phyloP scores from a whole-genome alignment of 2,888 invertebrate species.

The Beris chalybata region DNA sequence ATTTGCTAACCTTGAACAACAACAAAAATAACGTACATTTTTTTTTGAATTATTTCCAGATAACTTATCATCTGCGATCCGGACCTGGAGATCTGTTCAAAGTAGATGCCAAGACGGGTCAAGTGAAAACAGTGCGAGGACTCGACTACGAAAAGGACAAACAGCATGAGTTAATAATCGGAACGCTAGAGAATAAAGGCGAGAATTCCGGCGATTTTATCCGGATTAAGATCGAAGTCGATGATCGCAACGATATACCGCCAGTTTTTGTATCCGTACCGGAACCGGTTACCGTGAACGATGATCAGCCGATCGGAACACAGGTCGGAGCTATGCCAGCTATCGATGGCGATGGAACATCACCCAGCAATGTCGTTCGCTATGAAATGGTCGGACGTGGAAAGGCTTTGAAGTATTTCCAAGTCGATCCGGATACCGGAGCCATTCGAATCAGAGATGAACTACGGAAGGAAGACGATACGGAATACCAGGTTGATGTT shows the following conservation, averaged over 20 bases:
- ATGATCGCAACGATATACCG: slow-evolving; percentile 87
- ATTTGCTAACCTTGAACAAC: too few species aligned
- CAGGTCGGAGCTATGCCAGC: slow-evolving; percentile 78
- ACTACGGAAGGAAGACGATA: slow-evolving; percentile 80
- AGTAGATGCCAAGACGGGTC: slow-evolving; percentile 78
- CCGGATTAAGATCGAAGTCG: slow-evolving; percentile 57
- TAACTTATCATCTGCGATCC: slow-evolving; percentile 79
- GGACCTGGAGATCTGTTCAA: slow-evolving; percentile 81
- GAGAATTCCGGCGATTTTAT: slow-evolving; percentile 72
- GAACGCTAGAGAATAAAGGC: slow-evolving; percentile 79
- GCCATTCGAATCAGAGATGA: slow-evolving; percentile 80
- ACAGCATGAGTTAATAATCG: slow-evolving; percentile 74
- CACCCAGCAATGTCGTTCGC: slow-evolving; percentile 77
- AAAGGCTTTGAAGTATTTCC: slow-evolving; percentile 82
- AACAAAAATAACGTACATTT: neutral
- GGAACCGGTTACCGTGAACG: slow-evolving; percentile 80
- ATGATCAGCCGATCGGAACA: slow-evolving; percentile 80
- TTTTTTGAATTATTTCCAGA: slow-evolving; percentile 24
- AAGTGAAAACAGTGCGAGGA: slow-evolving; percentile 73
- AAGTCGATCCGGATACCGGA: slow-evolving; percentile 83
- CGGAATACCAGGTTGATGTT: slow-evolving; percentile 86
- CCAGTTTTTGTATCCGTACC: slow-evolving; percentile 84
- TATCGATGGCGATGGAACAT: slow-evolving; percentile 80
- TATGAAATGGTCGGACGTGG: slow-evolving; percentile 83
- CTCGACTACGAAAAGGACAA: slow-evolving; percentile 78